Conservation (phyloP, 2,113 vertebrate genomes). For the Nansenia antarctica region DNA sequence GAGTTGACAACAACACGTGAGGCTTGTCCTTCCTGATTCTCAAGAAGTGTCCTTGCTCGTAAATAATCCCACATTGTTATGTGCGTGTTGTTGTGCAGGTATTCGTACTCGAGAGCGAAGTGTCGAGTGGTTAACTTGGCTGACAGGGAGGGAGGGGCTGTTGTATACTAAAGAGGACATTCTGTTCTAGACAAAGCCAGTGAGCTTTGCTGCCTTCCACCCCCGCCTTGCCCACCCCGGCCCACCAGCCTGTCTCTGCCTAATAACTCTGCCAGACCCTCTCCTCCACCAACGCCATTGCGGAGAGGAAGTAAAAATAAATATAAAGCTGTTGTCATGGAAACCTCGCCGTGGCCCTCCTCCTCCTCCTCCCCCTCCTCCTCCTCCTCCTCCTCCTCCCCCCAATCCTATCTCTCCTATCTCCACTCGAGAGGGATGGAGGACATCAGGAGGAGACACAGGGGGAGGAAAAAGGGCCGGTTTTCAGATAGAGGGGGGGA, state of each 20-base stretch:
- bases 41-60: too few species aligned
- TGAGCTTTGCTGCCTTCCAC: slow-evolving; percentile 52
- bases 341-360: slow-evolving; percentile 61
- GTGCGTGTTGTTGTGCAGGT: background rate
- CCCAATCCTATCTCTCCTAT: slow-evolving; percentile 27
- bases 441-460: slow-evolving; percentile 29
- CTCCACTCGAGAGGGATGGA: slow-evolving; percentile 39
- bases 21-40: too few species aligned
- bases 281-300: slow-evolving; percentile 51
- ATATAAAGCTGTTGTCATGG: slow-evolving; percentile 74
- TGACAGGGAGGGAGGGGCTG: slow-evolving; percentile 40
- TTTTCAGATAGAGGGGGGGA: slow-evolving; percentile 25
- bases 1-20: too few species aligned
- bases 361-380: slow-evolving; percentile 57
- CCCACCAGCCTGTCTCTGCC: slow-evolving; percentile 51
- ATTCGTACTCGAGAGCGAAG: slow-evolving; percentile 11
- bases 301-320: slow-evolving; percentile 66
- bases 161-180: slow-evolving; percentile 39
- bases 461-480: slow-evolving; percentile 12
- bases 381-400: slow-evolving; percentile 47
- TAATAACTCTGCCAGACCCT: slow-evolving; percentile 45
- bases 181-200: slow-evolving; percentile 64
- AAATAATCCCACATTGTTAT: background rate
- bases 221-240: slow-evolving; percentile 55
- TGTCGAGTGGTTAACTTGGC: slow-evolving; percentile 37